Evolutionary conservation across 2,888 invertebrate species (phyloP).

Genomic region (Oscheius myriophilus): DNA sequence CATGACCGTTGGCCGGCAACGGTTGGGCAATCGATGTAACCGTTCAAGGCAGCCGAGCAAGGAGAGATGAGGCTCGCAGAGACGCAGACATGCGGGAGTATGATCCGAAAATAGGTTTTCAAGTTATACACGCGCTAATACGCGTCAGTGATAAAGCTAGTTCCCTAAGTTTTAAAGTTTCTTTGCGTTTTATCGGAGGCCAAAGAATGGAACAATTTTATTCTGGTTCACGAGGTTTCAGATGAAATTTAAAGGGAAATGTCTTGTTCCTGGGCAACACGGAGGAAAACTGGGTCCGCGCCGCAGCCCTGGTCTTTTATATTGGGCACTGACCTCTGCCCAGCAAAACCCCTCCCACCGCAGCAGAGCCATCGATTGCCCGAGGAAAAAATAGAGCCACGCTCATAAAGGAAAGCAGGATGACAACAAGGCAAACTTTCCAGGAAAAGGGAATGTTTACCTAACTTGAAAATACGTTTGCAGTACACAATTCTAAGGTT

Average conservation of each 20-base stretch:
- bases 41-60: conserved; percentile 23
- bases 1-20: neutral
- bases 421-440: neutral
- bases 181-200: no score
- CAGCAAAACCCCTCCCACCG: no score
- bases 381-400: conserved; percentile 1
- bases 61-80: conserved; percentile 6
- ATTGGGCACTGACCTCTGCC: no score
- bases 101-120: no score
- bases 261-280: no score
- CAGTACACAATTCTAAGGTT: no score
- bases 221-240: neutral
- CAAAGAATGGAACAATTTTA: neutral
- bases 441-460: neutral
- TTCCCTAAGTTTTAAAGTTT: neutral
- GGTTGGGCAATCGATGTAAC: conserved; percentile 18
- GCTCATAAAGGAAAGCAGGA: neutral
- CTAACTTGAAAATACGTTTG: neutral
- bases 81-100: neutral
- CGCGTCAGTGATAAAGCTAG: no score
- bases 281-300: no score
- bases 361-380: neutral
- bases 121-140: no score
- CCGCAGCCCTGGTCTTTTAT: no score
- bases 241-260: no score